These are phyloP conservation scores for Camelus bactrianus DNA, from an alignment of 2,113 vertebrate genomes.

Conservation along the genomic window DNA sequence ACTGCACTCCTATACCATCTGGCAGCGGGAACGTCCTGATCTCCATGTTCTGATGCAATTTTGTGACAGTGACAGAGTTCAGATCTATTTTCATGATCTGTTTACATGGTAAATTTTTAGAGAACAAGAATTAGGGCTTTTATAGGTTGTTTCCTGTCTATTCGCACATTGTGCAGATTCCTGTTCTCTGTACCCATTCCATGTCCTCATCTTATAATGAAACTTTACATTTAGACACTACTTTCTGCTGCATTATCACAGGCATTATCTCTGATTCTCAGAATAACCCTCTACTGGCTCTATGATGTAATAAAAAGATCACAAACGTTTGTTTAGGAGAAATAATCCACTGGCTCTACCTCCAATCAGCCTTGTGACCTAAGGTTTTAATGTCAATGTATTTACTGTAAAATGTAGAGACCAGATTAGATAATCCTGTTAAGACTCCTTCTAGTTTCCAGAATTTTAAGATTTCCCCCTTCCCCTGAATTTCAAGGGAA, in stretches of 20 bases:
- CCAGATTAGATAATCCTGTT: conserved; percentile 63
- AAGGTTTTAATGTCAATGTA: neutral
- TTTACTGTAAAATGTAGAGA: conserved; percentile 50
- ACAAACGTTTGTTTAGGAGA: conserved; percentile 22
- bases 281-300: neutral
- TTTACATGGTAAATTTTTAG: conserved; percentile 27
- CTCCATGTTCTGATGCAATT: conserved; percentile 25
- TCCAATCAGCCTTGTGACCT: conserved; percentile 54
- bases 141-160: neutral
- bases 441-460: conserved; percentile 49
- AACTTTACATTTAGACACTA: conserved; percentile 40
- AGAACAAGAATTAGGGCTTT: conserved; percentile 17
- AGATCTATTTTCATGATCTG: conserved; percentile 14
- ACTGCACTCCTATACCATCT: conserved; percentile 6
- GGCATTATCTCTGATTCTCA: conserved; percentile 18
- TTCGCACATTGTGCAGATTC: neutral
- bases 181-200: neutral
- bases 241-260: conserved; percentile 9
- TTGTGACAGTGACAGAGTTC: neutral
- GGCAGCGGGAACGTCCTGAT: neutral
- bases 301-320: conserved; percentile 61
- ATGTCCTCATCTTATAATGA: conserved; percentile 43
- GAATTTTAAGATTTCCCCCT: conserved; percentile 21
- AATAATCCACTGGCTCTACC: conserved; percentile 9
- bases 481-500: neutral